phyloP scores from a whole-genome alignment of 2,797 vertebrate genomes.

The Poliocrania exsul region DNA sequence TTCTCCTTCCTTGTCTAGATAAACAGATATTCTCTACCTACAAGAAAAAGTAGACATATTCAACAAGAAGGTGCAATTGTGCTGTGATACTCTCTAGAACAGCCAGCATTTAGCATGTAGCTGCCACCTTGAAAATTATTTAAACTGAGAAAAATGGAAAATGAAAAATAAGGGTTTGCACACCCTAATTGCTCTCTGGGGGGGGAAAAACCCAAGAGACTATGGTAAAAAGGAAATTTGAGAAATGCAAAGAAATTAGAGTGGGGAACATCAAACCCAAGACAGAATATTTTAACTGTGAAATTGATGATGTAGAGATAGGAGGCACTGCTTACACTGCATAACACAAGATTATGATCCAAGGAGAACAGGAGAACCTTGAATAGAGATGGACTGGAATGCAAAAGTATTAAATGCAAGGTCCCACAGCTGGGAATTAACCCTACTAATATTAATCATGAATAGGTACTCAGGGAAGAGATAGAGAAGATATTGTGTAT shows the following conservation, averaged over 20 bases:
- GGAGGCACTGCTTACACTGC: not conserved
- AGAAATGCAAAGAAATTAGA: not conserved
- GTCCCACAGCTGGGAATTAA: not conserved
- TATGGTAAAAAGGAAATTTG: not conserved
- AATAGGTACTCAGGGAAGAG: not conserved
- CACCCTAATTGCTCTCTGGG: not conserved
- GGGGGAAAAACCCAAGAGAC: rapidly evolving
- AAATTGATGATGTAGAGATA: not conserved
- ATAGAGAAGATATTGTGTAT: not conserved
- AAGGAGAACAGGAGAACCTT: not conserved
- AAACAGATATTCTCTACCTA: not conserved
- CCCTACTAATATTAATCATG: not conserved
- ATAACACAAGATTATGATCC: not conserved
- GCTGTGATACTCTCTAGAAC: not conserved
- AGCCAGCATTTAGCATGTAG: not conserved
- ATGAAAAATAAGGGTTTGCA: not conserved
- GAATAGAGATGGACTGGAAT: not conserved
- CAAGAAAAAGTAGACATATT: not conserved
- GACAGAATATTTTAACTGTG: not conserved
- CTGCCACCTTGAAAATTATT: not conserved
- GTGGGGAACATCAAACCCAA: not conserved
- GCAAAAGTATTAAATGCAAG: not conserved
- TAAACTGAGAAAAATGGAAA: not conserved
- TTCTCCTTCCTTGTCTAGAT: not conserved
- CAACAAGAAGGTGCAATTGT: not conserved